phyloP scores from a whole-genome alignment of 2,113 vertebrate species.

The Chiloscyllium plagiosum region DNA sequence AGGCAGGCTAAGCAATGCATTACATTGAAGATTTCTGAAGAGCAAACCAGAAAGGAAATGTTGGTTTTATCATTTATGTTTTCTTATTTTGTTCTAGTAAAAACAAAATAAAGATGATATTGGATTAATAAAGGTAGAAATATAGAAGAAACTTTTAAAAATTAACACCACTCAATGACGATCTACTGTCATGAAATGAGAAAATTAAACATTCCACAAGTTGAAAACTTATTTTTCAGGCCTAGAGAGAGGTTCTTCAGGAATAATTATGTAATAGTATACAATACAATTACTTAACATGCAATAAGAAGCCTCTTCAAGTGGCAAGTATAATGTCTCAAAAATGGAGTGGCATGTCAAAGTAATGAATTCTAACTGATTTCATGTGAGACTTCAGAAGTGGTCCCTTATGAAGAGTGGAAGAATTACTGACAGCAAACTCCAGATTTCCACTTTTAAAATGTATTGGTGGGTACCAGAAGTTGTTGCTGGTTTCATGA shows the following conservation, averaged over 20 bases:
- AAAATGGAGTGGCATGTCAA: not conserved
- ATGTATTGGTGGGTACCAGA: not conserved
- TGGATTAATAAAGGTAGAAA: not conserved
- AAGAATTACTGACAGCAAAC: not conserved
- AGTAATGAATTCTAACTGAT: not conserved
- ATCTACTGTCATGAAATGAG: too few relatives aligned
- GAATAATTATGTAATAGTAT: not conserved
- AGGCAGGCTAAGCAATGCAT: not conserved
- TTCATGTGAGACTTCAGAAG: not conserved
- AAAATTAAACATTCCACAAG: too few relatives aligned
- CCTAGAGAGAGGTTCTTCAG: not conserved
- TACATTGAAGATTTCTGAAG: not conserved
- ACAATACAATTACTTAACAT: not conserved
- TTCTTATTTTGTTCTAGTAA: not conserved
- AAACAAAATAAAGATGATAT: not conserved
- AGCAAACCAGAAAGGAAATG: not conserved
- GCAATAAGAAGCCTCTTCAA: not conserved
- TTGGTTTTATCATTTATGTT: not conserved
- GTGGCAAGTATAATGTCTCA: not conserved
- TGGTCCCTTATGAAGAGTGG: not conserved
- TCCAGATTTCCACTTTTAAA: too few relatives aligned
- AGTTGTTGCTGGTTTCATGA: not conserved
- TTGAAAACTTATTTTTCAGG: not conserved
- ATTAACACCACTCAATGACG: too few relatives aligned
- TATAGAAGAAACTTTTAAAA: not conserved